Percentiles rank a stretch among this genome's conserved stretches.
phyloP scores from a whole-genome alignment of 2,113 vertebrate genomes.

The Notothenia rossii region DNA sequence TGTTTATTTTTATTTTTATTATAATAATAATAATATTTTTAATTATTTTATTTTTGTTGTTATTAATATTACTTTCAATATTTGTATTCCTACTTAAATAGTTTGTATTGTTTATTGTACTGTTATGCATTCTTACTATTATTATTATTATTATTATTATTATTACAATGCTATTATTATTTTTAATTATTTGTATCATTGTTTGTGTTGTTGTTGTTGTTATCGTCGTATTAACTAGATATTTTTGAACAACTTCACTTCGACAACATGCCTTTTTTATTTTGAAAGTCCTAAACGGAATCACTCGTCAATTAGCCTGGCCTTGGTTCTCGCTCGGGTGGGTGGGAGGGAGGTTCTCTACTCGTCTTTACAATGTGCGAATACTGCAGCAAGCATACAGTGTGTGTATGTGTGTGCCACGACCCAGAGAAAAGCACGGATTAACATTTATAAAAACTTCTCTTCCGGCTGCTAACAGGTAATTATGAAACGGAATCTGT shows the following conservation, averaged over 20 bases:
- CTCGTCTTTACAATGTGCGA: constrained; percentile 68
- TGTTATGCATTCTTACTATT: too few species aligned
- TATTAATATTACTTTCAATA: too few species aligned
- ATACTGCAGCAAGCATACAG: constrained; percentile 76
- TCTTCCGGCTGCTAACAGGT: constrained; percentile 59
- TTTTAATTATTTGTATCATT: not conserved
- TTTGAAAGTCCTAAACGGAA: constrained; percentile 30
- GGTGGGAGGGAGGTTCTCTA: constrained; percentile 75
- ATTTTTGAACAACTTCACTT: too few species aligned
- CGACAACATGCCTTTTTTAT: constrained; percentile 17
- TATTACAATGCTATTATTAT: not conserved
- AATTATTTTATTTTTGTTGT: too few species aligned
- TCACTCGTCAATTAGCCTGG: fast-evolving
- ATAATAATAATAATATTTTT: too few species aligned
- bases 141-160: too few species aligned
- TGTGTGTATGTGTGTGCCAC: constrained; percentile 30
- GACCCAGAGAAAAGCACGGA: constrained; percentile 37
- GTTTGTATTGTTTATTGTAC: too few species aligned
- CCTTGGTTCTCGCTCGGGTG: not conserved
- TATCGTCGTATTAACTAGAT: too few species aligned
- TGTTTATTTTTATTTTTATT: too few species aligned
- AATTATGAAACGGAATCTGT: constrained; percentile 25
- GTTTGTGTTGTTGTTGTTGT: too few species aligned
- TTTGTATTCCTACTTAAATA: too few species aligned
- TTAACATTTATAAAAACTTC: constrained; percentile 21